These are phyloP conservation scores for Drosophila ambigua DNA, from an alignment of 1,140 invertebrate genomes.

Conservation along the genomic window DNA sequence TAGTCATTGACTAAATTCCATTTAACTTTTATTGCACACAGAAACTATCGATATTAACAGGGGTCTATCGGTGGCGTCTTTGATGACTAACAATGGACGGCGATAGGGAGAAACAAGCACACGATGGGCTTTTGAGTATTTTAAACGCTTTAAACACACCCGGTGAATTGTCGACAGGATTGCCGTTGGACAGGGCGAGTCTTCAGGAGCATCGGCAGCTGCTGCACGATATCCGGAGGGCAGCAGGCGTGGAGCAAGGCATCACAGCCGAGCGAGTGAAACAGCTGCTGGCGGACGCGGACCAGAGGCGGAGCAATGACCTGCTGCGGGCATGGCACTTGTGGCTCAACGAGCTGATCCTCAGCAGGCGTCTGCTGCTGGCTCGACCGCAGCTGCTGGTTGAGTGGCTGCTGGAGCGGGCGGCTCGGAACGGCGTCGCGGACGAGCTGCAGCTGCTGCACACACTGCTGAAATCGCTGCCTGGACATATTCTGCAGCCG, in stretches of 20 bases:
- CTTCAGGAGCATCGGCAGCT: constrained; percentile 40
- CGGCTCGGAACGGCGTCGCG: background rate
- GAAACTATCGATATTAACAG: too few species aligned
- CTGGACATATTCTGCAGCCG: background rate
- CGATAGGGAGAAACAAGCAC: constrained; percentile 50
- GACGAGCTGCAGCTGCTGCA: constrained; percentile 31
- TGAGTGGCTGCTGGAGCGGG: constrained; percentile 33
- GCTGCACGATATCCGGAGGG: constrained; percentile 17
- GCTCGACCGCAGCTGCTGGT: constrained; percentile 27
- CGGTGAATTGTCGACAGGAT: background rate
- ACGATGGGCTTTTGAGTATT: constrained; percentile 36
- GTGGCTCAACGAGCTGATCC: constrained; percentile 55
- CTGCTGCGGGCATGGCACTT: constrained; percentile 45
- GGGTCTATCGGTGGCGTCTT: background rate
- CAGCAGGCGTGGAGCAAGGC: constrained; percentile 20
- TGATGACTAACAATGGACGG: constrained; percentile 25
- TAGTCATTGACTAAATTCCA: too few species aligned
- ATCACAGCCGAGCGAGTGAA: constrained; percentile 29
- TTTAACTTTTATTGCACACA: too few species aligned
- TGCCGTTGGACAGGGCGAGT: constrained; percentile 1
- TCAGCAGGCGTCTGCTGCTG: constrained; percentile 14
- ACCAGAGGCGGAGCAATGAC: constrained; percentile 7
- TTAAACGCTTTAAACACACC: constrained; percentile 11
- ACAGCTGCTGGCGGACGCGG: constrained; percentile 38
- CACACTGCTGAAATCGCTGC: constrained; percentile 37